A percentile compares a stretch with the other conserved stretches of the same genome.
Conservation (phyloP, 2,888 invertebrate species). For the Acanthosepion esculentum region DNA sequence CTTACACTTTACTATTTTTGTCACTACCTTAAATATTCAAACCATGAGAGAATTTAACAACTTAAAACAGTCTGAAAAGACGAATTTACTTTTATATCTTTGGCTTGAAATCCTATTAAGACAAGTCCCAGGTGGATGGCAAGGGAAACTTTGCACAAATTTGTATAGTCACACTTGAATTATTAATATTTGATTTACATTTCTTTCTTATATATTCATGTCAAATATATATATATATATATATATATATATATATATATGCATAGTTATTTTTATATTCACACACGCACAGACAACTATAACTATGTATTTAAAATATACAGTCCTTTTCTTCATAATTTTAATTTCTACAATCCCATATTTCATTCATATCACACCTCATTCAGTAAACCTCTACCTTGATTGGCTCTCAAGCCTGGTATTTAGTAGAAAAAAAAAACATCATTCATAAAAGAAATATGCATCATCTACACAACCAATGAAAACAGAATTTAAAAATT, state of each 20-base stretch:
- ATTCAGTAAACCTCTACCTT: too few species aligned
- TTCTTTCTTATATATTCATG: not conserved
- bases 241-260: not conserved
- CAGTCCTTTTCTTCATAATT: too few species aligned
- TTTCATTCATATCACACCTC: too few species aligned
- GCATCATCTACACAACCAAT: too few species aligned
- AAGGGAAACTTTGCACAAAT: not conserved
- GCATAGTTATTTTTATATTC: not conserved
- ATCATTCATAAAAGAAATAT: too few species aligned
- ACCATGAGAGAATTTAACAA: not conserved
- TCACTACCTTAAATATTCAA: not conserved
- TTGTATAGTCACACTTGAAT: not conserved
- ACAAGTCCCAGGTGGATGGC: not conserved
- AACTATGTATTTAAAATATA: too few species aligned
- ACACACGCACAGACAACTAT: too few species aligned
- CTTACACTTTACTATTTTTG: not conserved
- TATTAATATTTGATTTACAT: not conserved
- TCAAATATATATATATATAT: not conserved
- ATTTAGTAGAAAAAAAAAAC: too few species aligned
- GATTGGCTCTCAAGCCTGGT: too few species aligned
- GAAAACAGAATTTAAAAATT: too few species aligned
- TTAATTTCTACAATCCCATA: too few species aligned
- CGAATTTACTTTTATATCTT: not conserved
- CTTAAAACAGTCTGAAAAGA: not conserved
- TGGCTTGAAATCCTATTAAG: not conserved